Percentiles rank a stretch among this genome's conserved stretches.
phyloP scores from a whole-genome alignment of 1,140 invertebrate species.

The Elysia chlorotica region DNA sequence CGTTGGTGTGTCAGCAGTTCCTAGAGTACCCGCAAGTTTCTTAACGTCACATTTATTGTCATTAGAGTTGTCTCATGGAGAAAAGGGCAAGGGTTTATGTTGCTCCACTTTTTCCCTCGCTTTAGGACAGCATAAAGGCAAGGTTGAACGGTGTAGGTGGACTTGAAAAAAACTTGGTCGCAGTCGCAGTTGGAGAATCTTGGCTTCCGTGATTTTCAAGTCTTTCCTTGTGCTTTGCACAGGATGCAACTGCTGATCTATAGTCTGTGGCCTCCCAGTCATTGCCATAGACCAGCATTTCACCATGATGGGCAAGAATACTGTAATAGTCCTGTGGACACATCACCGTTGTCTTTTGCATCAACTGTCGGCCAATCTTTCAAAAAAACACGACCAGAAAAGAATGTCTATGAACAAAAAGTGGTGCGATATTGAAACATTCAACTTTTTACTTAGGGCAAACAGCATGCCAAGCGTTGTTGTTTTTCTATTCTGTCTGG shows the following conservation, averaged over 20 bases:
- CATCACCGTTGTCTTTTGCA: conserved; percentile 61
- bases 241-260: too few species aligned
- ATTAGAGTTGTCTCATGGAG: neutral
- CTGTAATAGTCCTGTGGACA: conserved; percentile 2
- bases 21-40: neutral
- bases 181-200: neutral
- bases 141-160: neutral
- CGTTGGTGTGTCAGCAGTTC: too few species aligned
- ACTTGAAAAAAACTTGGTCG: neutral
- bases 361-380: conserved; percentile 35
- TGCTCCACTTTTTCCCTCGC: neutral
- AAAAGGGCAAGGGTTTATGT: neutral
- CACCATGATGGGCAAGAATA: neutral
- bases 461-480: too few species aligned
- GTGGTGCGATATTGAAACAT: conserved; percentile 28
- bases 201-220: neutral
- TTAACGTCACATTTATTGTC: neutral
- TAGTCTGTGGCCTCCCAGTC: conserved; percentile 1
- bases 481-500: too few species aligned
- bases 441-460: neutral
- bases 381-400: conserved; percentile 51
- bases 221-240: neutral
- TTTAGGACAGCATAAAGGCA: neutral
- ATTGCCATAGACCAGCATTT: neutral
- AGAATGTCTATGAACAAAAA: conserved; percentile 49